Base-by-base conservation (phyloP, 1,140 invertebrate genomes). In the Mercenaria mercenaria region DNA sequence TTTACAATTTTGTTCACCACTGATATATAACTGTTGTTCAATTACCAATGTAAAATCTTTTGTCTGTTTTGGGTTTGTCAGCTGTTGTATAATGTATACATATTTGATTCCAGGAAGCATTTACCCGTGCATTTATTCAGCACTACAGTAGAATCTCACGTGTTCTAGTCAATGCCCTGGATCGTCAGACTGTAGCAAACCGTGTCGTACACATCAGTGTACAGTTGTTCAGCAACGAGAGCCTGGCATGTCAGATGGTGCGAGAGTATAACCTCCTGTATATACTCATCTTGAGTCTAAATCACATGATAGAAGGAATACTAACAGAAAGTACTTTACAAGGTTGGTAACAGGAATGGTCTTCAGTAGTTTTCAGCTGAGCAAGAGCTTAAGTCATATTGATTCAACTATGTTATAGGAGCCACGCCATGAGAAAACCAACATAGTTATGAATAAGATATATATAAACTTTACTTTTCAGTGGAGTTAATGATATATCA, bases 121-220 rank as follows among this genome's bases (percentile, higher is more conserved):
- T 99, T 92, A 99, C 98, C 0, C 97, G 98, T 91, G 98, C 99
- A 13, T 99, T 99, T 96, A 98, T 99, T 52, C 97, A 99, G 94
- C 99, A 99, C 96, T 99, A 99, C 95, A 98, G 98, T 92, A 97
- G 98, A 92, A 99, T 99, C 91, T 98, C 98, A 23, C 97, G 98
- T 92, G 98, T 99, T 96, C 96, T 99, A 59, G 98, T 99, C 94
- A 97, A 97, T 91, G 98, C 98, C 0, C 96, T 96, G 23, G 98
- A 99, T 43, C 88, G 95, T 26, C 64, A 91, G 23, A 92, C 92
- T 11, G 97, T 99, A 2, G 99, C 98, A 88, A 99, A 99, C 96
- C 97, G 98, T 74, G 98, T 99, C 4, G 99, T 99, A 0, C 99
- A 99, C 95, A 99, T 99, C 95, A 99, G 98, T 94, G 99, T 99